Percentiles rank a stretch among this genome's conserved stretches.
phyloP scores from a whole-genome alignment of 2,888 invertebrate genomes.

The Ferrisia virgata region DNA sequence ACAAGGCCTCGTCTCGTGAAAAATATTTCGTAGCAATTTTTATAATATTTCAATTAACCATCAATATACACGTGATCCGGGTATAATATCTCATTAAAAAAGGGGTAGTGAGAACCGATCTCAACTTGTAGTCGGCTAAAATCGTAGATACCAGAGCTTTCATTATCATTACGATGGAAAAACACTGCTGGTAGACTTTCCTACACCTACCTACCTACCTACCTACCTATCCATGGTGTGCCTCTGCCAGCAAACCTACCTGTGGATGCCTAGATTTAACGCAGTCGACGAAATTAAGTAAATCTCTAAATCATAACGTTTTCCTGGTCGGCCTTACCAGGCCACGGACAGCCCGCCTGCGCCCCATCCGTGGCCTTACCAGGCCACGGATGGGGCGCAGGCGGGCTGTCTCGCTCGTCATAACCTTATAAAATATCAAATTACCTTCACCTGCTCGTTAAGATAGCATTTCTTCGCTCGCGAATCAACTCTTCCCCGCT shows the following conservation, averaged over 20 bases:
- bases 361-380: too few species aligned
- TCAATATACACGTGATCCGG: neutral
- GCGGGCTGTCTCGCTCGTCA: neutral
- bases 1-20: neutral
- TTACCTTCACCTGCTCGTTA: constrained; percentile 23
- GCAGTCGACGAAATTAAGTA: neutral
- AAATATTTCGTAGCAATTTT: neutral
- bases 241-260: too few species aligned
- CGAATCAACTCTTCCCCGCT: neutral
- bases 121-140: neutral
- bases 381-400: too few species aligned
- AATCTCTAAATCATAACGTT: constrained; percentile 6
- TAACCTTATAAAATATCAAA: constrained; percentile 5
- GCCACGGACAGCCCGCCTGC: too few species aligned
- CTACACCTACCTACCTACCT: too few species aligned
- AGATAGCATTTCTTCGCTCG: constrained; percentile 4
- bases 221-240: neutral
- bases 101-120: neutral
- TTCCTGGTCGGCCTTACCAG: neutral
- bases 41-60: neutral
- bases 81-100: neutral
- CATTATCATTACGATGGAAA: neutral
- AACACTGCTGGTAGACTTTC: too few species aligned
- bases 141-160: neutral
- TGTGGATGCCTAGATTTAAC: neutral